Evolutionary conservation across 2,113 vertebrate species (phyloP), one percentile per base, ranked within the genome.

Genomic region (Syrrhaptes paradoxus): DNA sequence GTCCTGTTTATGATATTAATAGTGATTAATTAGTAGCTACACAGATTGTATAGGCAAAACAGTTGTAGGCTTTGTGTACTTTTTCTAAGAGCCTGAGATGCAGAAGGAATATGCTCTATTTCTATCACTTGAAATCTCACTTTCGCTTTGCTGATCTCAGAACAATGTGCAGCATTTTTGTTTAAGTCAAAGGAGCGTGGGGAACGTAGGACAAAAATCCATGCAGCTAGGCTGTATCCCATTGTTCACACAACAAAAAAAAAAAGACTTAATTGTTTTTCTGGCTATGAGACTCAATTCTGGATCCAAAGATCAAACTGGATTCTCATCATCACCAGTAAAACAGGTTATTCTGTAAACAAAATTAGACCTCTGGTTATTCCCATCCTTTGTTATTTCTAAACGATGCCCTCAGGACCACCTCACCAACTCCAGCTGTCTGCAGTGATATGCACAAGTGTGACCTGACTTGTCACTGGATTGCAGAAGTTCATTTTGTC

Each of bases 321-420:
- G 74, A 91, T 94, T 95, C 55, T 90, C 78, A 91, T 74, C 73
- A 87, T 73, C 70, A 93, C 70, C 92, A 93, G 89, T 51, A 88
- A 83, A 96, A 87, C 89, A 93, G 91, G 77, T 96, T 94, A 29
- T 88, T 80, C 75, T 52, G 51, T 88, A 94, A 93, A 91, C 78
- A 93, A 77, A 95, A 94, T 91, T 66, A 93, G 73, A 70, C 86
- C 61, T 87, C 82, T 83, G 67, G 68, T 77, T 90, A 90, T 91
- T 89, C 32, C 71, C 51, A 70, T 73, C 32, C 24, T 25, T 41
- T 83, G 34, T 82, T 87, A 41, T 88, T 91, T 89, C 93, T 74
- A 96, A 94, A 87, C 2, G 11, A 91, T 52, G 63, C 89, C 93
- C 63, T 90, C 38, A 26, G 75, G 91, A 94, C 49, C 49, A 66